These are phyloP conservation scores for Tetrapedia diversipes DNA, from an alignment of 2,888 invertebrate species.

Conservation along the genomic window DNA sequence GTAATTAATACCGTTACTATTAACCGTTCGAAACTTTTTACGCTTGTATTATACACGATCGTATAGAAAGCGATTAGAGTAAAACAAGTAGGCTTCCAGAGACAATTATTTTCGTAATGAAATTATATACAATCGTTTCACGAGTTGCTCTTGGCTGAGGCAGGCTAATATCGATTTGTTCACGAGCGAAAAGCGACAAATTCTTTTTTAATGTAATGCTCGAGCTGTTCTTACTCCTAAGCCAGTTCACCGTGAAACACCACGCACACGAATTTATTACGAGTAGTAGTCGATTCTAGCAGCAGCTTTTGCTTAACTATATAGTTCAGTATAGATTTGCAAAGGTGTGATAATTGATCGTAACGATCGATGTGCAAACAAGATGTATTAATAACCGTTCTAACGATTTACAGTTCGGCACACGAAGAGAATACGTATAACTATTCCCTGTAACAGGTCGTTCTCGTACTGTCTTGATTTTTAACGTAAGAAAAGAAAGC, in stretches of 20 bases:
- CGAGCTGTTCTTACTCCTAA: slow-evolving; percentile 7
- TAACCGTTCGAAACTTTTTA: slow-evolving; percentile 53
- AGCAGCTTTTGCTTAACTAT: slow-evolving; percentile 71
- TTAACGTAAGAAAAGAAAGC: slow-evolving; percentile 4
- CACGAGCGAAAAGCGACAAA: neutral
- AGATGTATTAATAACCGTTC: slow-evolving; percentile 39
- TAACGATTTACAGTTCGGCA: slow-evolving; percentile 35
- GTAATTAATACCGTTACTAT: slow-evolving; percentile 32
- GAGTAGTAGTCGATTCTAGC: slow-evolving; percentile 38
- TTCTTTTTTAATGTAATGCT: slow-evolving; percentile 6
- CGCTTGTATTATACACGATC: slow-evolving; percentile 57
- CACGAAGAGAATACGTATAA: slow-evolving; percentile 38
- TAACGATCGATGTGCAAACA: slow-evolving; percentile 23
- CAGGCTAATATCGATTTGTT: slow-evolving; percentile 16
- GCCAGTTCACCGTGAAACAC: slow-evolving; percentile 41
- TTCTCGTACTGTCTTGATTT: slow-evolving; percentile 37
- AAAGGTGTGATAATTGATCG: slow-evolving; percentile 58
- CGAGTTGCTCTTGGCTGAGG: slow-evolving; percentile 41
- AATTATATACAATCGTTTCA: slow-evolving; percentile 35
- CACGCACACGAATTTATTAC: slow-evolving; percentile 44
- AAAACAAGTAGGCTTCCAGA: slow-evolving; percentile 50
- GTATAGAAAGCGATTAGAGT: slow-evolving; percentile 57
- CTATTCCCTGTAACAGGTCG: slow-evolving; percentile 36
- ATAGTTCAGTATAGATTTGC: slow-evolving; percentile 70
- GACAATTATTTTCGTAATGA: slow-evolving; percentile 38